Evolutionary conservation across 2,888 invertebrate genomes (phyloP).

Genomic region (Coelopa pilipes): DNA sequence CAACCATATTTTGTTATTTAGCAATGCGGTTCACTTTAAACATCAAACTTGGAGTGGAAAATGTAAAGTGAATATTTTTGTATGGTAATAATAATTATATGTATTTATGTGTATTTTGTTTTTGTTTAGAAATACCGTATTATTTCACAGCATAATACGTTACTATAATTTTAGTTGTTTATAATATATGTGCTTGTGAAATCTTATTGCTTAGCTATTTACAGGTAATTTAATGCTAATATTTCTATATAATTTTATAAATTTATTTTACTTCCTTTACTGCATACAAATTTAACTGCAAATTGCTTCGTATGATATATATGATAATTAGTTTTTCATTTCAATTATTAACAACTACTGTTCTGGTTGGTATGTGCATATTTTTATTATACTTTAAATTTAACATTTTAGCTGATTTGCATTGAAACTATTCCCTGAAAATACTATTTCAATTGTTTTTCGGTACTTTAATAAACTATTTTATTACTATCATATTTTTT

Average conservation of each 20-base stretch:
- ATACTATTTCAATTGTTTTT: slow-evolving; percentile 20
- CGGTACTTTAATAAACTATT: slow-evolving; percentile 12
- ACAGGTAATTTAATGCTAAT: slow-evolving; percentile 21
- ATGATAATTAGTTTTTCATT: neutral
- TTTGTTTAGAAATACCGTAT: slow-evolving; percentile 4
- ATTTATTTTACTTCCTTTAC: neutral
- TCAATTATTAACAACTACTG: slow-evolving; percentile 10
- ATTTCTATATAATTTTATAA: neutral
- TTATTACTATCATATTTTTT: slow-evolving; percentile 11
- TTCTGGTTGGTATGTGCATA: slow-evolving; percentile 8
- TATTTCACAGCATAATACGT: slow-evolving; percentile 11
- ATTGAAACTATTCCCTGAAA: slow-evolving; percentile 34
- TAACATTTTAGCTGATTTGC: slow-evolving; percentile 10
- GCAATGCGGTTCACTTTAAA: no score
- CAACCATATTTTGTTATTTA: no score
- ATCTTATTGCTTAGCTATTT: slow-evolving; percentile 28
- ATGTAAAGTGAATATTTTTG: neutral
- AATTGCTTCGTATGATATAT: slow-evolving; percentile 8
- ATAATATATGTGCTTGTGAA: slow-evolving; percentile 10
- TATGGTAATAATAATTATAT: slow-evolving; percentile 15
- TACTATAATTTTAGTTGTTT: neutral
- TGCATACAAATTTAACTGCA: slow-evolving; percentile 15
- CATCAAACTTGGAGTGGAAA: no score
- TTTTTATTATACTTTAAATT: slow-evolving; percentile 21
- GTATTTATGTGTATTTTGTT: slow-evolving; percentile 24